phyloP scores from a whole-genome alignment of 1,140 invertebrate genomes.

The Bombus consobrinus region DNA sequence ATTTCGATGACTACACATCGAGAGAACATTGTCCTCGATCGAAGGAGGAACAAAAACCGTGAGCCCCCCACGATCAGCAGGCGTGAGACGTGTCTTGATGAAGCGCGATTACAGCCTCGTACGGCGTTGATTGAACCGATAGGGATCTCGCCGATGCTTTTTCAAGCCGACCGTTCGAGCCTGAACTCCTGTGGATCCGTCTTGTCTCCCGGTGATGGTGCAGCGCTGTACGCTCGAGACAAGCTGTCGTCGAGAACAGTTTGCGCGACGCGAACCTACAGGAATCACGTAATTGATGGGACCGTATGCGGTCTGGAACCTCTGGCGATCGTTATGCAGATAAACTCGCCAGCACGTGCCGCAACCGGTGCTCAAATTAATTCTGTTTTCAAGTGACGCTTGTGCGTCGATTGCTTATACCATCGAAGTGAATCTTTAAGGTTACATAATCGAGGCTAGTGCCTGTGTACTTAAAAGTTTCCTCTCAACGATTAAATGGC shows the following conservation, averaged over 20 bases:
- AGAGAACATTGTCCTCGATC: not conserved
- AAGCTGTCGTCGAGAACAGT: conserved; percentile 41
- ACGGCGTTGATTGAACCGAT: conserved; percentile 57
- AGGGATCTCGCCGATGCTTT: conserved; percentile 53
- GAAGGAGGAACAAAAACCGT: not conserved
- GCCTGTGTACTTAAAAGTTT: too few species aligned
- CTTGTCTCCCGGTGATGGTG: not conserved
- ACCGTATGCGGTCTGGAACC: conserved; percentile 41
- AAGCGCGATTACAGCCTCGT: conserved; percentile 50
- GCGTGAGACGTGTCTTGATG: conserved; percentile 34
- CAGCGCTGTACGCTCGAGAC: not conserved
- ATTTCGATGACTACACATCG: not conserved
- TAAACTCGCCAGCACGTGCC: conserved; percentile 47
- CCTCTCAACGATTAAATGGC: too few species aligned
- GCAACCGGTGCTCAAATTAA: conserved; percentile 8
- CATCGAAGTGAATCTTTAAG: not conserved
- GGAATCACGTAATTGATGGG: conserved; percentile 60
- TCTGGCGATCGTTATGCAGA: conserved; percentile 28
- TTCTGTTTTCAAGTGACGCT: conserved; percentile 23
- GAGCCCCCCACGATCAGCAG: conserved; percentile 8
- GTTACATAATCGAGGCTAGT: conserved; percentile 8
- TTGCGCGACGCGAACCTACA: conserved; percentile 35
- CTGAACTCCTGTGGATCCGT: conserved; percentile 22
- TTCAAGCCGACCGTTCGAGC: conserved; percentile 19
- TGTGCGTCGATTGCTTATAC: conserved; percentile 8